Conservation (phyloP, 2,888 invertebrate species). For the Actias luna region DNA sequence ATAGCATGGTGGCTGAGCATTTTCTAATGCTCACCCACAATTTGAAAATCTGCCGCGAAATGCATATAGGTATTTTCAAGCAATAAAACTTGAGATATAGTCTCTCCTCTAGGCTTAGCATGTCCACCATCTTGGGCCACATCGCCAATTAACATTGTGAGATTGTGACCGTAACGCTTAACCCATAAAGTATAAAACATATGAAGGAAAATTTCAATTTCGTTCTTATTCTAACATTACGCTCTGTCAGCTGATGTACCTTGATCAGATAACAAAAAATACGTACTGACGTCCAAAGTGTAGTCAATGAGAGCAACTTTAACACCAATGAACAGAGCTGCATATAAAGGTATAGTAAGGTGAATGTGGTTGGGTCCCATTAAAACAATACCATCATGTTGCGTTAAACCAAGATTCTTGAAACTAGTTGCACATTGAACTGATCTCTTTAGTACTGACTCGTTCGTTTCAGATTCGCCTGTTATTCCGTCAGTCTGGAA, state of each 20-base stretch:
- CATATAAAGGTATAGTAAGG: conserved; percentile 64
- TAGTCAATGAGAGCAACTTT: conserved; percentile 40
- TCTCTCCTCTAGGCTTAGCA: too few relatives aligned
- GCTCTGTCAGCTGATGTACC: background rate
- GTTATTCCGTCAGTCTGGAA: conserved; percentile 62
- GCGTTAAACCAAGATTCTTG: conserved; percentile 47
- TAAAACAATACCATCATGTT: conserved; percentile 60
- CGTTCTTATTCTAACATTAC: background rate
- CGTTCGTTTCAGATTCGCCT: conserved; percentile 60
- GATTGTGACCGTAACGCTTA: too few relatives aligned
- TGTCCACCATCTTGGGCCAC: too few relatives aligned
- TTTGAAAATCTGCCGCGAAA: too few relatives aligned
- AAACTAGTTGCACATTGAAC: conserved; percentile 61
- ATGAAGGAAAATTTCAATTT: too few relatives aligned
- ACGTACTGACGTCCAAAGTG: conserved; percentile 7
- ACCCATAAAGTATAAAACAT: too few relatives aligned
- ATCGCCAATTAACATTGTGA: too few relatives aligned
- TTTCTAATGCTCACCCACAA: too few relatives aligned
- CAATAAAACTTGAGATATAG: too few relatives aligned
- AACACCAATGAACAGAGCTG: conserved; percentile 62
- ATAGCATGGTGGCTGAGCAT: too few relatives aligned
- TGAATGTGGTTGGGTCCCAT: conserved; percentile 68
- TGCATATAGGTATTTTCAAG: too few relatives aligned
- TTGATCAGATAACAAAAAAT: background rate
- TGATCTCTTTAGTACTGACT: conserved; percentile 51